These are phyloP conservation scores for Tetrax tetrax DNA, from an alignment of 2,113 vertebrate genomes.

Conservation along the genomic window DNA sequence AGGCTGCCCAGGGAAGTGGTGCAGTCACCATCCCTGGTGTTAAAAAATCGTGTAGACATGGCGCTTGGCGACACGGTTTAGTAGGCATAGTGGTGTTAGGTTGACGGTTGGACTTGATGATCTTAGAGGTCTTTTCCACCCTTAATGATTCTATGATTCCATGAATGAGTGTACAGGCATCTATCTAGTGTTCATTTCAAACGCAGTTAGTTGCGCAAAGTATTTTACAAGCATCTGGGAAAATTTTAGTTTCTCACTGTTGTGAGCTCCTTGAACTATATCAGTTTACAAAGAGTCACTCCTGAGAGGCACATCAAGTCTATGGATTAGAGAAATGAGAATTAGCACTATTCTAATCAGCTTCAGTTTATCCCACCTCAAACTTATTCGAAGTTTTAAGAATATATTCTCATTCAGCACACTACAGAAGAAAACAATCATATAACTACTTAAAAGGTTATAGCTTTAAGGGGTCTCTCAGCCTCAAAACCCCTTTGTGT, in stretches of 20 bases:
- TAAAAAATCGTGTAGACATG: too few relatives aligned
- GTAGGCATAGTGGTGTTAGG: too few relatives aligned
- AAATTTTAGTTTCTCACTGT: not conserved
- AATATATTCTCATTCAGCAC: not conserved
- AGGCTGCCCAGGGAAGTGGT: too few relatives aligned
- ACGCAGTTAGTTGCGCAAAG: not conserved
- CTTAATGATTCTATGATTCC: too few relatives aligned
- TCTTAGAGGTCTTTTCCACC: too few relatives aligned
- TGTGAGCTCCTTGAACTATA: not conserved
- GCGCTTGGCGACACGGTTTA: too few relatives aligned
- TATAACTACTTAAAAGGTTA: conserved; percentile 16
- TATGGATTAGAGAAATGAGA: not conserved
- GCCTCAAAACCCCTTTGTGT: not conserved
- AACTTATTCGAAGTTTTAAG: conserved; percentile 21
- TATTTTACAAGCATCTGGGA: not conserved
- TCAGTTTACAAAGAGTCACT: not conserved
- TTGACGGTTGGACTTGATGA: too few relatives aligned
- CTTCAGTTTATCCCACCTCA: not conserved
- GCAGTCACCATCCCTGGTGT: too few relatives aligned
- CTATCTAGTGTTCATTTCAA: not conserved
- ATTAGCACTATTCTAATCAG: not conserved
- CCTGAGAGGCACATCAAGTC: not conserved
- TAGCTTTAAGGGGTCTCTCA: conserved; percentile 24
- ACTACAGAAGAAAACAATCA: conserved; percentile 5
- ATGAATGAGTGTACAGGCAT: not conserved